phyloP scores from a whole-genome alignment of 2,797 vertebrate species.

The Podargus strigoides region DNA sequence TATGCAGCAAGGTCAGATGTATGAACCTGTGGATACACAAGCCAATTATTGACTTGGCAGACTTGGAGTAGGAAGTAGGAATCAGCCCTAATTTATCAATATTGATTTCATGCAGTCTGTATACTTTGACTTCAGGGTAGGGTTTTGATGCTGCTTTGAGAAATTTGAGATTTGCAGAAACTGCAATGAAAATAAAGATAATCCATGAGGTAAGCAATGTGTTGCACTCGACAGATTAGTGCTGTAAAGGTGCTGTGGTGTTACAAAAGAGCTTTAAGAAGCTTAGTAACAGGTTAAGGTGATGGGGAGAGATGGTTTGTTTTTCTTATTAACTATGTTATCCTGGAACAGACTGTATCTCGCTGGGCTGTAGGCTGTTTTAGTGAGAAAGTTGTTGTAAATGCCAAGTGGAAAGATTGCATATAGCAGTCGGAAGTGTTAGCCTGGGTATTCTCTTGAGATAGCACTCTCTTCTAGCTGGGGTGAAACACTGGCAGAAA shows the following conservation, averaged over 20 bases:
- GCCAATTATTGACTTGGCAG: not conserved
- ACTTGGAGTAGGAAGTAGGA: not conserved
- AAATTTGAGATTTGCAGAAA: not conserved
- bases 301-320: not conserved
- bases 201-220: not conserved
- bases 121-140: not conserved
- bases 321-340: not conserved
- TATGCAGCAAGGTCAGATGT: not conserved
- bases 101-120: not conserved
- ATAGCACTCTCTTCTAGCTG: not conserved
- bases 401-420: not conserved
- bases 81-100: not conserved
- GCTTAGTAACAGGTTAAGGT: not conserved
- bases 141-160: not conserved
- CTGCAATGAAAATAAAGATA: not conserved
- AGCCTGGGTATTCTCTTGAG: not conserved
- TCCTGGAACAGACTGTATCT: not conserved
- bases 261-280: not conserved
- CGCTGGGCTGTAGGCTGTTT: not conserved
- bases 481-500: not conserved
- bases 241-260: not conserved
- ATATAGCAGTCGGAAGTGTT: not conserved
- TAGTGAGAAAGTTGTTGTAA: not conserved
- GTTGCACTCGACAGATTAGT: not conserved
- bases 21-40: not conserved